These are phyloP conservation scores for Psittacula echo DNA, from an alignment of 2,797 vertebrate genomes.

Conservation along the genomic window DNA sequence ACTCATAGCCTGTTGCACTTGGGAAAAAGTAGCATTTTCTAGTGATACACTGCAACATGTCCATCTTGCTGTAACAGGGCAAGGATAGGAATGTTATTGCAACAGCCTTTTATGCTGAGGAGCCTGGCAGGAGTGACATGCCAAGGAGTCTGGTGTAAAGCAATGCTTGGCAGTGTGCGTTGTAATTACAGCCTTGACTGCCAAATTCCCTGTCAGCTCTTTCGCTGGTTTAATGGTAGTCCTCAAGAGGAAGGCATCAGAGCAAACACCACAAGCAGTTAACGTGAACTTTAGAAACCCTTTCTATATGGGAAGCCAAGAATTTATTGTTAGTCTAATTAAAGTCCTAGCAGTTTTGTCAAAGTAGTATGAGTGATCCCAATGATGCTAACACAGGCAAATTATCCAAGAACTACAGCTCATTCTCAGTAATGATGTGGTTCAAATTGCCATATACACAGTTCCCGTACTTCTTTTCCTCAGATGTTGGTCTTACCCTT, in stretches of 20 bases:
- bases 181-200: neutral
- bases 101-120: neutral
- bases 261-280: neutral
- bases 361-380: neutral
- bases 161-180: neutral
- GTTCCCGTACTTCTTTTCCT: neutral
- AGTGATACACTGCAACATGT: neutral
- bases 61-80: neutral
- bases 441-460: neutral
- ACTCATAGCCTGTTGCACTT: neutral
- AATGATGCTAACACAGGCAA: neutral
- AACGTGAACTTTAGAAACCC: neutral
- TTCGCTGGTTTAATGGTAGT: neutral
- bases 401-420: neutral
- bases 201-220: neutral
- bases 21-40: neutral
- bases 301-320: neutral
- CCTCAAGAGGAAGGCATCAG: neutral
- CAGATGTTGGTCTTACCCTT: neutral
- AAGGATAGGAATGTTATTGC: neutral
- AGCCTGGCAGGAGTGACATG: neutral
- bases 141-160: neutral
- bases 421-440: neutral
- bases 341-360: neutral
- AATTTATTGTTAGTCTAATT: neutral